Conservation (phyloP, 2,113 vertebrate species). For the Chionodraco myersi region DNA sequence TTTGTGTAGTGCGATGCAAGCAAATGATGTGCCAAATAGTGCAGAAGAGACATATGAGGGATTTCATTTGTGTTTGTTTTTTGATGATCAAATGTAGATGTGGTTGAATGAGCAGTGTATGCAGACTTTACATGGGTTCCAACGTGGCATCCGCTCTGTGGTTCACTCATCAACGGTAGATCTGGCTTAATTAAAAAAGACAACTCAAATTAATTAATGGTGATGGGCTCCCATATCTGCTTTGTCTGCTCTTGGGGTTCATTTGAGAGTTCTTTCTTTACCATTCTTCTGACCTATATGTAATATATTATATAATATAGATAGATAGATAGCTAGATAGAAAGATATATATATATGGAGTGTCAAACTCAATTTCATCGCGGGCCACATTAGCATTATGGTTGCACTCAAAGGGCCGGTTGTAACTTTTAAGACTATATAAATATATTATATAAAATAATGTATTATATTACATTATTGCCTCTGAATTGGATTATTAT, state of each 20-base stretch:
- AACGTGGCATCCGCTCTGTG: slow-evolving; percentile 60
- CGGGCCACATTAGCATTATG: too few relatives aligned
- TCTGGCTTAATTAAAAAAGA: slow-evolving; percentile 70
- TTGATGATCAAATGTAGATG: slow-evolving; percentile 65
- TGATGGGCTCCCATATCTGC: slow-evolving; percentile 55
- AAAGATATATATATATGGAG: too few relatives aligned
- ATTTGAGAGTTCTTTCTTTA: slow-evolving; percentile 11
- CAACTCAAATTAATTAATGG: slow-evolving; percentile 65
- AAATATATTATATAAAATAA: too few relatives aligned
- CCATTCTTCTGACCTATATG: neutral
- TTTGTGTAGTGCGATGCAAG: slow-evolving; percentile 39
- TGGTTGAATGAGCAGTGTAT: slow-evolving; percentile 51
- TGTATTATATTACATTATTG: too few relatives aligned
- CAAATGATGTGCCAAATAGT: slow-evolving; percentile 50
- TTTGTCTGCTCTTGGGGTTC: slow-evolving; percentile 28
- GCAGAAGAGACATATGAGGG: slow-evolving; percentile 48
- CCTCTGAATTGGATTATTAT: too few relatives aligned
- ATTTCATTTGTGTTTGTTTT: slow-evolving; percentile 62
- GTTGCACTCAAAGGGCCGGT: too few relatives aligned
- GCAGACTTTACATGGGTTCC: slow-evolving; percentile 60
- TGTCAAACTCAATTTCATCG: too few relatives aligned
- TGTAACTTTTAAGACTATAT: too few relatives aligned
- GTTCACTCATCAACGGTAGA: slow-evolving; percentile 58
- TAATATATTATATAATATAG: neutral
- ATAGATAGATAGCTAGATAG: neutral